These are phyloP conservation scores for Erpetoichthys calabaricus DNA, from an alignment of 2,797 vertebrate species.

Conservation along the genomic window DNA sequence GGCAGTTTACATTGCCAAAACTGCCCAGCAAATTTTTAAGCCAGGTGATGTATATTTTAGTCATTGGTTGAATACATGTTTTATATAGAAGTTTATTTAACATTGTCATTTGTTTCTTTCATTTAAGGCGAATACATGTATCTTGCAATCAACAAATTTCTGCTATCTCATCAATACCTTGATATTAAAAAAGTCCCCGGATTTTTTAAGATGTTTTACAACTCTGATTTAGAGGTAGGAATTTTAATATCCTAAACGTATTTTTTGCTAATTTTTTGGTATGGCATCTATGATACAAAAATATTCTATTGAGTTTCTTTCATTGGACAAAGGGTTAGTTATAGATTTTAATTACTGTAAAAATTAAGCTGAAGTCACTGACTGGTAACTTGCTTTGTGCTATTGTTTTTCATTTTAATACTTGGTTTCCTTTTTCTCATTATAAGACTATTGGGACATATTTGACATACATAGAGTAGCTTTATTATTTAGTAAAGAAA, in stretches of 20 bases:
- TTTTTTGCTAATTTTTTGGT: background rate
- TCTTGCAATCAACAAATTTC: conserved; percentile 68
- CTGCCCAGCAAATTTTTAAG: conserved; percentile 70
- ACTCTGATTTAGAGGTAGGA: conserved; percentile 77
- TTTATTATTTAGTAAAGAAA: background rate
- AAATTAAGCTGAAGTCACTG: too few relatives aligned
- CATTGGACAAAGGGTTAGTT: too few relatives aligned
- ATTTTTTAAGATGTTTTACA: conserved; percentile 87
- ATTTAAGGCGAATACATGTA: conserved; percentile 88
- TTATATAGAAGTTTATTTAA: background rate
- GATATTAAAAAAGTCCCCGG: conserved; percentile 74
- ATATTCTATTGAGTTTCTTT: too few relatives aligned
- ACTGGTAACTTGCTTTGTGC: too few relatives aligned
- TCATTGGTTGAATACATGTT: background rate
- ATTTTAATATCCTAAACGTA: background rate
- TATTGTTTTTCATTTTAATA: too few relatives aligned
- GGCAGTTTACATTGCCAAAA: conserved; percentile 62
- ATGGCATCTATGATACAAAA: too few relatives aligned
- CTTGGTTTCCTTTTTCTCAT: too few relatives aligned
- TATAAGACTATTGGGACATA: too few relatives aligned
- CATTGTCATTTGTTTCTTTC: background rate
- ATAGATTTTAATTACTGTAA: too few relatives aligned
- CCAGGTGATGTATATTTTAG: conserved; percentile 56
- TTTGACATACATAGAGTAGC: too few relatives aligned
- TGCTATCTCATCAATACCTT: conserved; percentile 76